These are phyloP conservation scores for Neogale vison DNA, from an alignment of 2,113 vertebrate species.

Conservation along the genomic window DNA sequence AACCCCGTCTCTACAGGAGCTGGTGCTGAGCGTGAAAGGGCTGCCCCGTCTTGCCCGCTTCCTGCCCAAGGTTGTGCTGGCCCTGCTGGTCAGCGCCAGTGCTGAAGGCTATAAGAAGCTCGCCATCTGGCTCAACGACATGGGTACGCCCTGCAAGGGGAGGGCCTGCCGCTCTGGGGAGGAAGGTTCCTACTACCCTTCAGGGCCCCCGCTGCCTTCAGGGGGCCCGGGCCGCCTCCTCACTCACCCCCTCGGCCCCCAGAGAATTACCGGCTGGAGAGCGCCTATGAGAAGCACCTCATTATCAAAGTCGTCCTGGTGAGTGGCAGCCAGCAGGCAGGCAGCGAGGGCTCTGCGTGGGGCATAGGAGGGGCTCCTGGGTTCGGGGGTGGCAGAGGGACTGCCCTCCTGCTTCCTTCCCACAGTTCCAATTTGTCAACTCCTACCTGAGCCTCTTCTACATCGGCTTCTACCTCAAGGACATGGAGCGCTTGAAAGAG, in stretches of 20 bases:
- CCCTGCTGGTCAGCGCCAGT: conserved; percentile 94
- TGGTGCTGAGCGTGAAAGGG: conserved; percentile 95
- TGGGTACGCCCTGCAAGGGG: conserved; percentile 86
- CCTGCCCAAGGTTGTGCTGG: conserved; percentile 96
- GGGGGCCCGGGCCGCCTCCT: background rate
- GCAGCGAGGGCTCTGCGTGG: background rate
- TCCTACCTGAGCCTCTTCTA: conserved; percentile 99
- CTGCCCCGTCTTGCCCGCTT: conserved; percentile 93
- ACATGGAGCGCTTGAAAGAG: conserved; percentile 99
- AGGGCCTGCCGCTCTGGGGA: background rate
- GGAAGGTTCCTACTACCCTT: background rate
- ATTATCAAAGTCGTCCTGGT: conserved; percentile 99
- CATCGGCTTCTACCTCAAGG: conserved; percentile 99
- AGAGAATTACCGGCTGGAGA: conserved; percentile 99
- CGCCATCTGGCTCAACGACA: conserved; percentile 97
- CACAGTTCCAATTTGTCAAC: conserved; percentile 98
- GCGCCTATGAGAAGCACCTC: conserved; percentile 98
- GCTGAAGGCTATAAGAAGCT: conserved; percentile 98
- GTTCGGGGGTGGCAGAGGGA: background rate
- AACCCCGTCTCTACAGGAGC: conserved; percentile 84
- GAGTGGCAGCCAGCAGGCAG: conserved; percentile 77
- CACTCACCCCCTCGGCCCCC: background rate
- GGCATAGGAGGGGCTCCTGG: background rate
- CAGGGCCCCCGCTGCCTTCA: background rate
- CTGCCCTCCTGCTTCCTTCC: background rate